Evolutionary conservation across 2,797 vertebrate species (phyloP).

Genomic region (Tenualosa ilisha): DNA sequence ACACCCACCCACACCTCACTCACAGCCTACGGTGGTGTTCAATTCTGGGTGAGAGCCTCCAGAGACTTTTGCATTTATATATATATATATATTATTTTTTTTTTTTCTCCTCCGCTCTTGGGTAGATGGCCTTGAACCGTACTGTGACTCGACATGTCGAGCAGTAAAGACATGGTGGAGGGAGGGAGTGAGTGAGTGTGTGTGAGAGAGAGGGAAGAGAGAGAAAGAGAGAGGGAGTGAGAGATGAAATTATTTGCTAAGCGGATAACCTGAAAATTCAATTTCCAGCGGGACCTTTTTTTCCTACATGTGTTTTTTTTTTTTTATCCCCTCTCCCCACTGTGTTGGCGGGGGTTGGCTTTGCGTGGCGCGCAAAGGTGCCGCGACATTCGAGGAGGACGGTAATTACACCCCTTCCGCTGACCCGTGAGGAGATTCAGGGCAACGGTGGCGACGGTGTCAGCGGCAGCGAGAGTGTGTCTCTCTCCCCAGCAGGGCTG

Average conservation of each 20-base stretch:
- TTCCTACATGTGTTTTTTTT: neutral
- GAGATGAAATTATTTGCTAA: constrained; percentile 27
- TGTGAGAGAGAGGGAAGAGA: neutral
- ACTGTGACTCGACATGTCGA: neutral
- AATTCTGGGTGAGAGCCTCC: neutral
- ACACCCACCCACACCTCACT: neutral
- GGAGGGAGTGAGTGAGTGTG: neutral
- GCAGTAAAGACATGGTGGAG: constrained; percentile 47
- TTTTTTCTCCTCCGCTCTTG: neutral
- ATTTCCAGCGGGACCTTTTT: constrained; percentile 55
- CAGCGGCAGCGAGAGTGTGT: neutral
- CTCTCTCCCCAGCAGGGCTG: neutral
- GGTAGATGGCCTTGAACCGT: neutral
- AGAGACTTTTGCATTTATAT: neutral
- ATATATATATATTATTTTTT: neutral
- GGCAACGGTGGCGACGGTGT: neutral
- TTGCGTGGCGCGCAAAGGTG: neutral
- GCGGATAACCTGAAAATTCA: constrained; percentile 57
- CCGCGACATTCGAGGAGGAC: neutral
- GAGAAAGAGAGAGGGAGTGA: neutral
- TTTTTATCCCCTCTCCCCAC: too few species aligned
- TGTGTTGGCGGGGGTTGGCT: neutral
- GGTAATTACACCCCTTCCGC: neutral
- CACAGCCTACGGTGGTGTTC: neutral
- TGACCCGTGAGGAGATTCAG: neutral